Evolutionary conservation across 2,797 vertebrate species (phyloP).

Genomic region (Phaenicophaeus curvirostris): DNA sequence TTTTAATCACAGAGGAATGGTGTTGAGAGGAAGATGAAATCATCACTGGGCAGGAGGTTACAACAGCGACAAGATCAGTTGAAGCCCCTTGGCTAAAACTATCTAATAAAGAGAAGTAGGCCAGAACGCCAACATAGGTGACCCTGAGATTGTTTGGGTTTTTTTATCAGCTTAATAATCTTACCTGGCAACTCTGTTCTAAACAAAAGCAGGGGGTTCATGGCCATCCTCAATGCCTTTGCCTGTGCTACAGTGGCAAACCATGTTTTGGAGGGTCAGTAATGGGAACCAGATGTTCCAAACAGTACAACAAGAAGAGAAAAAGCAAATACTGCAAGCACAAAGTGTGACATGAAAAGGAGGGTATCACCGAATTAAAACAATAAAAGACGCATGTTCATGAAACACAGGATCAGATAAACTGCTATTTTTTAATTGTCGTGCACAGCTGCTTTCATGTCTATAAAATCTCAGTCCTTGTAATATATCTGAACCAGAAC

Average conservation of each 20-base stretch:
- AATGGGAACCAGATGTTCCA: constrained; percentile 29
- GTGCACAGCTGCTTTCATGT: background rate
- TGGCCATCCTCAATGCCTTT: background rate
- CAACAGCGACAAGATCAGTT: background rate
- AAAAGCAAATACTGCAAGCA: background rate
- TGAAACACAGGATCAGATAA: constrained; percentile 7
- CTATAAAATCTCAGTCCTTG: background rate
- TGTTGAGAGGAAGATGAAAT: constrained; percentile 1
- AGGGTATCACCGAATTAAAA: background rate
- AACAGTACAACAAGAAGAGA: background rate
- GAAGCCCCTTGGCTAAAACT: constrained; percentile 14
- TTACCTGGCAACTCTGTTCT: background rate
- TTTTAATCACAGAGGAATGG: constrained; percentile 8
- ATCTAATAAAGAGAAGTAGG: background rate
- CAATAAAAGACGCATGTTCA: background rate
- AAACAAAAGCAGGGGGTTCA: constrained; percentile 10
- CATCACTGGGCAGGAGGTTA: constrained; percentile 14
- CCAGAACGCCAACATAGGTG: background rate
- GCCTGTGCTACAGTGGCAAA: constrained; percentile 24
- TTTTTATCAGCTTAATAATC: constrained; percentile 20
- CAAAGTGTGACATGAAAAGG: background rate
- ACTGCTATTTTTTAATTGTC: background rate
- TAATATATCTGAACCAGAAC: background rate
- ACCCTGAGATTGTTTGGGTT: background rate
- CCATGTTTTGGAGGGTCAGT: background rate